phyloP scores from a whole-genome alignment of 1,140 invertebrate species.

The Temnothorax longispinosus region DNA sequence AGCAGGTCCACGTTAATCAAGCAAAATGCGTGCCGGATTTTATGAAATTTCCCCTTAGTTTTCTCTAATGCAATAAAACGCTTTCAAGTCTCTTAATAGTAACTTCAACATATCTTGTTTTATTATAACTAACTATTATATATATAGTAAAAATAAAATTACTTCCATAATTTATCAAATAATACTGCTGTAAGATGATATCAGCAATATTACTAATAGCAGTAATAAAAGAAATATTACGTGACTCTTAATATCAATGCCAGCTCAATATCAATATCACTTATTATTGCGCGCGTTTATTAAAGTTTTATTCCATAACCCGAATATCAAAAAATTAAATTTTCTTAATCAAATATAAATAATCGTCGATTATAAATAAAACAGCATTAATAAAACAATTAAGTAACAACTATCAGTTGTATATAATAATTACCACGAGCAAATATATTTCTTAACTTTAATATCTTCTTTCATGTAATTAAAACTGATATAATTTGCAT shows the following conservation, averaged over 20 bases:
- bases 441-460: neutral
- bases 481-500: neutral
- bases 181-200: neutral
- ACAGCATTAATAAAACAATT: neutral
- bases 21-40: slow-evolving; percentile 24
- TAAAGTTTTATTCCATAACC: slow-evolving; percentile 46
- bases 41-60: slow-evolving; percentile 8
- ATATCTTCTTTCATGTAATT: neutral
- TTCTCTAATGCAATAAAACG: slow-evolving; percentile 23
- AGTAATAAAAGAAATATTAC: slow-evolving; percentile 53
- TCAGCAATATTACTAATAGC: neutral
- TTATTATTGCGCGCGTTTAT: slow-evolving; percentile 43
- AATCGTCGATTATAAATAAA: slow-evolving; percentile 6
- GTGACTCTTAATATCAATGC: slow-evolving; percentile 25
- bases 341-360: slow-evolving; percentile 42
- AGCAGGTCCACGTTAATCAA: neutral
- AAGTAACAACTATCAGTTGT: neutral
- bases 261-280: slow-evolving; percentile 4
- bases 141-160: neutral
- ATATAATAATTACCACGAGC: neutral
- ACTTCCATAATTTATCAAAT: neutral
- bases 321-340: slow-evolving; percentile 42
- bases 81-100: neutral
- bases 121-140: neutral
- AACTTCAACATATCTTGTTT: neutral